phyloP scores from a whole-genome alignment of 1,140 invertebrate species.

The Sesamia nonagrioides region DNA sequence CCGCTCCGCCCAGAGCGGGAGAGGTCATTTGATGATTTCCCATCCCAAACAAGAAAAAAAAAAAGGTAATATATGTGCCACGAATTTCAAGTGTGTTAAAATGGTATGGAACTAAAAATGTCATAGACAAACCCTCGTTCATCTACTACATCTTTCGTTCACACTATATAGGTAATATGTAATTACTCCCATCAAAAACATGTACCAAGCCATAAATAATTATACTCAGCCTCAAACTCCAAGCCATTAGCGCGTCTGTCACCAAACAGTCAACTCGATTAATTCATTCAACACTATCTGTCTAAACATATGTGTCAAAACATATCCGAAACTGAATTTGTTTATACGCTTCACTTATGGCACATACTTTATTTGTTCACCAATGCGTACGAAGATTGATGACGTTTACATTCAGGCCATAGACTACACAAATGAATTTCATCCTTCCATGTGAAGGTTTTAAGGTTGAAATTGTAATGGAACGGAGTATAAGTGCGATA shows the following conservation, averaged over 20 bases:
- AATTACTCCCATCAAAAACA: no score
- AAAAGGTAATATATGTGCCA: no score
- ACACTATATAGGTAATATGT: no score
- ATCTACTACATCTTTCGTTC: no score
- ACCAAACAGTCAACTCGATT: slow-evolving; percentile 3
- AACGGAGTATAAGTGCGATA: slow-evolving; percentile 39
- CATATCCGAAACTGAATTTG: neutral
- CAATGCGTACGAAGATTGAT: slow-evolving; percentile 64
- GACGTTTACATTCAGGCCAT: slow-evolving; percentile 25
- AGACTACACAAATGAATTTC: neutral
- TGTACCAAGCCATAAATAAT: no score
- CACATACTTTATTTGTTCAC: slow-evolving; percentile 38
- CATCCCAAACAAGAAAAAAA: no score
- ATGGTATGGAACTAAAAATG: no score
- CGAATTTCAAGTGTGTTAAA: no score
- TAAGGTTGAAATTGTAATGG: slow-evolving; percentile 18
- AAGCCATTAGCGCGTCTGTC: neutral
- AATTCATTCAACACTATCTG: neutral
- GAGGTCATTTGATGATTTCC: no score
- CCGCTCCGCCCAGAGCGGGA: no score
- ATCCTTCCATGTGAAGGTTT: neutral
- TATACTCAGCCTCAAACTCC: neutral
- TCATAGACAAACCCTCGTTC: no score
- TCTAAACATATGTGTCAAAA: slow-evolving; percentile 24
- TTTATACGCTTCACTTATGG: slow-evolving; percentile 25